These are phyloP conservation scores for Octodon degus DNA, from an alignment of 2,113 vertebrate genomes.

Conservation along the genomic window DNA sequence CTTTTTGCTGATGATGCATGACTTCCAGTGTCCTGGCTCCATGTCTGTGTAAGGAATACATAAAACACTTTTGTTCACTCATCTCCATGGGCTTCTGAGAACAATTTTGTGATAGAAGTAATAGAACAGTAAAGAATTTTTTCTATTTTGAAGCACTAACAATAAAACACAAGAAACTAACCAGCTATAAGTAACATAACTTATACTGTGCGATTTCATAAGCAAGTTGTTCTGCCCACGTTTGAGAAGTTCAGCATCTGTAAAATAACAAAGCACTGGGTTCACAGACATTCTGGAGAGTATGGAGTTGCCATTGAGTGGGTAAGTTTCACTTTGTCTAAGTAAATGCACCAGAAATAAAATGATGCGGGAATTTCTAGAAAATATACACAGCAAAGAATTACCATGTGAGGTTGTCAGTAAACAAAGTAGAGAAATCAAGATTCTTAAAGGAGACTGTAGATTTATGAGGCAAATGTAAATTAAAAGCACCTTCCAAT, in stretches of 20 bases:
- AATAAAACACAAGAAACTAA: neutral
- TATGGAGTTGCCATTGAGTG: neutral
- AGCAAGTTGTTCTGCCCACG: neutral
- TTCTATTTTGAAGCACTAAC: neutral
- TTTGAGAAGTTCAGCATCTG: neutral
- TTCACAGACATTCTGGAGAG: neutral
- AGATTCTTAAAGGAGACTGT: no score
- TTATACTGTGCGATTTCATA: neutral
- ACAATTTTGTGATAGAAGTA: neutral
- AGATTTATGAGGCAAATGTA: no score
- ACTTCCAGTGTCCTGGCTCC: accelerated
- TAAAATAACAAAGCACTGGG: neutral
- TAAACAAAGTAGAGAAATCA: neutral
- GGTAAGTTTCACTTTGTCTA: neutral
- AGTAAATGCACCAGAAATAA: neutral
- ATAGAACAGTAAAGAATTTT: neutral
- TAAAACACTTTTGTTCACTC: neutral
- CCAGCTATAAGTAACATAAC: neutral
- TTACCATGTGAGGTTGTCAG: no score
- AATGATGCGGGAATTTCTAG: no score
- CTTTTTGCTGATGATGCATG: neutral
- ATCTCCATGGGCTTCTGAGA: neutral
- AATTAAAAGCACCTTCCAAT: no score
- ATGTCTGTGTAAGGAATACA: neutral
- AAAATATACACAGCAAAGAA: no score